A percentile compares a stretch with the other conserved stretches of the same genome.
Conservation (phyloP, 2,888 invertebrate genomes). For the Prosapia bicincta region DNA sequence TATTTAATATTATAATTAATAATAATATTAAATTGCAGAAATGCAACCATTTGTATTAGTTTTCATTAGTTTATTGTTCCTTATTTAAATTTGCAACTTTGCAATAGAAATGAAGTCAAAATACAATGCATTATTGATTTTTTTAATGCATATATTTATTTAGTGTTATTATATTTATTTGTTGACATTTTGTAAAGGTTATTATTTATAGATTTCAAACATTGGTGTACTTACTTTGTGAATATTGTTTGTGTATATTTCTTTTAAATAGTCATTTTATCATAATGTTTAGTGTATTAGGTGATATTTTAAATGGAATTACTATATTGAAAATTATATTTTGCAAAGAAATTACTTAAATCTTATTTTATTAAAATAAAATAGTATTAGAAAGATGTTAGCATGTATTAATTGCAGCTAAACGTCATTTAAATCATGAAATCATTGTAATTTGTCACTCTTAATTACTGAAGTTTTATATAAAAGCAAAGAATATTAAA, state of each 20-base stretch:
- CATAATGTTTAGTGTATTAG: neutral
- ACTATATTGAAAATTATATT: neutral
- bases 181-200: neutral
- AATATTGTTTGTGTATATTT: neutral
- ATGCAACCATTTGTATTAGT: neutral
- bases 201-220: neutral
- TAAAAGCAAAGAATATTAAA: too few relatives aligned
- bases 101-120: too few relatives aligned
- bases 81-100: neutral
- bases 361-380: neutral
- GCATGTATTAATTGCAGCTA: neutral
- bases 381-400: neutral
- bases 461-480: neutral
- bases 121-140: too few relatives aligned
- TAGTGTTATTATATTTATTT: neutral
- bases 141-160: too few relatives aligned
- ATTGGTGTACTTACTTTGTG: neutral
- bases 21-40: neutral
- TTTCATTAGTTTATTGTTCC: neutral
- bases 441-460: neutral
- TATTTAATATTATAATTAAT: too few relatives aligned
- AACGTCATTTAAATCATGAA: neutral
- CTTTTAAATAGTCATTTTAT: neutral
- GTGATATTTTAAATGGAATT: neutral
- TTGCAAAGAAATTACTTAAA: neutral